Evolutionary conservation across 2,888 invertebrate genomes (phyloP).

Genomic region (Temnothorax ravouxi): DNA sequence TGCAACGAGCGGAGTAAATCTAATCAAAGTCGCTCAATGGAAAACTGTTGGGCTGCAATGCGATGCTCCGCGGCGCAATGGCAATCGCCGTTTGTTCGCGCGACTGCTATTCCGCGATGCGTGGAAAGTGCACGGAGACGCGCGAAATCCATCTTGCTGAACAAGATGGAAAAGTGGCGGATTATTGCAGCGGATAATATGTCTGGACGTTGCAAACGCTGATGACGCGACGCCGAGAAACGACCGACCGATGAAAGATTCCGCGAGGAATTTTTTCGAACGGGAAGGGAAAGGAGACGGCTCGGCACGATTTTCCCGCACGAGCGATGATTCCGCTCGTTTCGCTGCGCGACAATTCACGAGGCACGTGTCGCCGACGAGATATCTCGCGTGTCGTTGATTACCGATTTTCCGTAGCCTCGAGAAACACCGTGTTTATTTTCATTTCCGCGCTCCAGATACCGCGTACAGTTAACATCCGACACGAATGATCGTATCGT

Average conservation of each 20-base stretch:
- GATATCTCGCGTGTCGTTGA: conserved; percentile 48
- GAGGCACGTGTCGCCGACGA: neutral
- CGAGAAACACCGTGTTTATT: conserved; percentile 29
- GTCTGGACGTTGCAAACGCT: neutral
- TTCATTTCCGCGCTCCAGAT: conserved; percentile 52
- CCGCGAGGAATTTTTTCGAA: neutral
- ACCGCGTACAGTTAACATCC: conserved; percentile 5
- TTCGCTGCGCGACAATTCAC: conserved; percentile 30
- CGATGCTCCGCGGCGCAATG: neutral
- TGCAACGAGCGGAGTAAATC: conserved; percentile 25
- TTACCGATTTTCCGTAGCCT: conserved; percentile 27
- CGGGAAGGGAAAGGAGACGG: neutral
- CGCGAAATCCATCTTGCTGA: conserved; percentile 20
- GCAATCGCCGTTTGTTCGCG: conserved; percentile 27
- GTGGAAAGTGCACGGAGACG: conserved; percentile 2
- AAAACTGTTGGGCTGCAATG: neutral
- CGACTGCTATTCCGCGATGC: conserved; percentile 29
- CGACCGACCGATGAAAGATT: neutral
- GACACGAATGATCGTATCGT: conserved; percentile 9
- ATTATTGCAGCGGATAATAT: neutral
- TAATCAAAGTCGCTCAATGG: conserved; percentile 19
- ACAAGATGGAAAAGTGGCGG: conserved; percentile 30
- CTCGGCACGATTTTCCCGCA: conserved; percentile 28
- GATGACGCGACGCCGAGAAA: neutral
- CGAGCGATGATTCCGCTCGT: conserved; percentile 13